Percentiles rank a stretch among this genome's conserved stretches.
Conservation (phyloP, 2,113 vertebrate genomes). For the Pyrgilauda ruficollis region DNA sequence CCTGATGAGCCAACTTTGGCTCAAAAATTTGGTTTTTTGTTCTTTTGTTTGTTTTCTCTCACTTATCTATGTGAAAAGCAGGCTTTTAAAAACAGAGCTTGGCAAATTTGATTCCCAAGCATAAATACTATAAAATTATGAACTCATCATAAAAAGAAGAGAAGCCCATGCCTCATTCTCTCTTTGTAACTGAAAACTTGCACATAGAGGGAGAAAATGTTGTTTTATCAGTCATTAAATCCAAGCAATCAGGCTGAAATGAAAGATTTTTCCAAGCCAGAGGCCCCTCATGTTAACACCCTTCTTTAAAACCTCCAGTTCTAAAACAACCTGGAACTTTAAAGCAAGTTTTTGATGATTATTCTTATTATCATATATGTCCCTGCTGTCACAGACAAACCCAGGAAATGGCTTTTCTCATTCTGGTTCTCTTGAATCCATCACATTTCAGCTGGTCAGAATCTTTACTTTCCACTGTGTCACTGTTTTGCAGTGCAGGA, state of each 20-base stretch:
- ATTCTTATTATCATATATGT: background rate
- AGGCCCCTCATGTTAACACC: fast-evolving
- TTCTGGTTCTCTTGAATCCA: background rate
- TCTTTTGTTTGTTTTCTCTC: background rate
- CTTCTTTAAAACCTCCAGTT: background rate
- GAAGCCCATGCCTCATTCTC: fast-evolving
- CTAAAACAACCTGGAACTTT: background rate
- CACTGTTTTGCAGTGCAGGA: background rate
- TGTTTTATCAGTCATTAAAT: background rate
- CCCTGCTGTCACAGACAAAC: background rate
- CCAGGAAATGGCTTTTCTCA: background rate
- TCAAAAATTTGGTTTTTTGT: fast-evolving
- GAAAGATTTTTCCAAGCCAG: background rate
- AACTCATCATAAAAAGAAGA: background rate
- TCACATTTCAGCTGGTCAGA: background rate
- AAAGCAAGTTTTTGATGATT: background rate
- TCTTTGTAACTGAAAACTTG: background rate
- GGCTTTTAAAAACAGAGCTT: background rate
- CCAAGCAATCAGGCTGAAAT: background rate
- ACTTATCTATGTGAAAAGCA: background rate
- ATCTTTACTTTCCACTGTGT: background rate
- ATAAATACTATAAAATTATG: background rate
- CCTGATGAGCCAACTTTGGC: fast-evolving
- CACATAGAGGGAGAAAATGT: background rate
- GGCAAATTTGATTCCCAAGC: background rate